A percentile compares a stretch with the other conserved stretches of the same genome.
Conservation (phyloP, 2,888 invertebrate species). For the Nymphalis urticae region DNA sequence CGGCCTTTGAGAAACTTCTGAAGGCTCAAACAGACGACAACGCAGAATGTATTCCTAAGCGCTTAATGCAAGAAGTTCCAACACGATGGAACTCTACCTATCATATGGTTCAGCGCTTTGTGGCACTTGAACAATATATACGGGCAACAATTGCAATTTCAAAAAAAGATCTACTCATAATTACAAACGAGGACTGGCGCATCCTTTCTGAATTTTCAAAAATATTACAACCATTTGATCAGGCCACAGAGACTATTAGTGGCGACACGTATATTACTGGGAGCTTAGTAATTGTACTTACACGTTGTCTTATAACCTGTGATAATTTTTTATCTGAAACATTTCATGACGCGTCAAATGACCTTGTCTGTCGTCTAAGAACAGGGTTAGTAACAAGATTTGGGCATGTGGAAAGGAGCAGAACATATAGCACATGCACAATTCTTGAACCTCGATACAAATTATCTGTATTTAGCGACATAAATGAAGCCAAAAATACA, state of each 20-base stretch:
- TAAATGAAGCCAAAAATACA: constrained; percentile 33
- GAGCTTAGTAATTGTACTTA: constrained; percentile 41
- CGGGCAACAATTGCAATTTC: constrained; percentile 35
- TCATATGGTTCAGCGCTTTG: constrained; percentile 41
- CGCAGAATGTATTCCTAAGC: constrained; percentile 28
- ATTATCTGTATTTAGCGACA: constrained; percentile 31
- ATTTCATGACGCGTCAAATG: neutral
- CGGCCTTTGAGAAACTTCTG: constrained; percentile 31
- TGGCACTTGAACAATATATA: constrained; percentile 37
- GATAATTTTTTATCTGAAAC: constrained; percentile 26
- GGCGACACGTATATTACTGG: constrained; percentile 42
- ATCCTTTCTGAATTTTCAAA: constrained; percentile 27
- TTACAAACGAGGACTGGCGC: constrained; percentile 40
- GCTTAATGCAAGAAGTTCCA: constrained; percentile 40
- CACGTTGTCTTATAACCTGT: constrained; percentile 40
- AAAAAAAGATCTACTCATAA: constrained; percentile 34
- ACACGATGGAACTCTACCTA: constrained; percentile 44
- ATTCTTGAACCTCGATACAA: constrained; percentile 41
- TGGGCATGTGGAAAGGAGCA: constrained; percentile 25
- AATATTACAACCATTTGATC: too few relatives aligned
- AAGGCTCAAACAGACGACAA: constrained; percentile 29
- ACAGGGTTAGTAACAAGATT: constrained; percentile 30
- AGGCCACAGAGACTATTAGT: constrained; percentile 40
- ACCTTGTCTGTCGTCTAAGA: constrained; percentile 12
- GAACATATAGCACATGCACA: too few relatives aligned